These are phyloP conservation scores for Hirtodrosophila alboralis DNA, from an alignment of 2,888 invertebrate genomes.

Conservation along the genomic window DNA sequence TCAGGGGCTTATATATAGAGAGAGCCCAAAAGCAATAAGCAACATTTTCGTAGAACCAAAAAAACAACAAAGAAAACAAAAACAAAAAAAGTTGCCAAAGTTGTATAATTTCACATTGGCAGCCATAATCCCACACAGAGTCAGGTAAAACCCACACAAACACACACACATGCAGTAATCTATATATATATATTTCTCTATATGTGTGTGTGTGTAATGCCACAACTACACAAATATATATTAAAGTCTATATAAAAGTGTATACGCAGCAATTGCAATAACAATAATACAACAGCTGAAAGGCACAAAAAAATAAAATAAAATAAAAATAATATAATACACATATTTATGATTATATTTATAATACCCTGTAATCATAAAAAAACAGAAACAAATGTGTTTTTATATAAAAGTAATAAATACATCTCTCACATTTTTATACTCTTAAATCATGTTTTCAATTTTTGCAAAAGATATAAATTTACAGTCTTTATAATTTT, in stretches of 20 bases:
- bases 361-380: constrained; percentile 31
- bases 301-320: constrained; percentile 30
- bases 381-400: too few relatives aligned
- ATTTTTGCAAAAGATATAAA: too few relatives aligned
- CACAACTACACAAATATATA: constrained; percentile 6
- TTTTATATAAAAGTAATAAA: too few relatives aligned
- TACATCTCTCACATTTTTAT: too few relatives aligned
- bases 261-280: constrained; percentile 41
- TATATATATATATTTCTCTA: constrained; percentile 18
- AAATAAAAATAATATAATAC: constrained; percentile 15
- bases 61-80: constrained; percentile 50
- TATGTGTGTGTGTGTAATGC: constrained; percentile 26
- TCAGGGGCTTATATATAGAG: constrained; percentile 40
- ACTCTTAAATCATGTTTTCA: too few relatives aligned
- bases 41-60: constrained; percentile 66
- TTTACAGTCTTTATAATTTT: too few relatives aligned
- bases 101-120: constrained; percentile 77
- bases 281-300: constrained; percentile 28
- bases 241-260: constrained; percentile 1
- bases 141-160: constrained; percentile 65
- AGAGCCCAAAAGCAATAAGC: constrained; percentile 73
- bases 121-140: constrained; percentile 73
- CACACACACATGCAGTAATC: constrained; percentile 22
- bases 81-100: constrained; percentile 62
- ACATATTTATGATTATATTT: constrained; percentile 62